Evolutionary conservation across 1,140 invertebrate genomes (phyloP).

Genomic region (Zaprionus kolodkinae): DNA sequence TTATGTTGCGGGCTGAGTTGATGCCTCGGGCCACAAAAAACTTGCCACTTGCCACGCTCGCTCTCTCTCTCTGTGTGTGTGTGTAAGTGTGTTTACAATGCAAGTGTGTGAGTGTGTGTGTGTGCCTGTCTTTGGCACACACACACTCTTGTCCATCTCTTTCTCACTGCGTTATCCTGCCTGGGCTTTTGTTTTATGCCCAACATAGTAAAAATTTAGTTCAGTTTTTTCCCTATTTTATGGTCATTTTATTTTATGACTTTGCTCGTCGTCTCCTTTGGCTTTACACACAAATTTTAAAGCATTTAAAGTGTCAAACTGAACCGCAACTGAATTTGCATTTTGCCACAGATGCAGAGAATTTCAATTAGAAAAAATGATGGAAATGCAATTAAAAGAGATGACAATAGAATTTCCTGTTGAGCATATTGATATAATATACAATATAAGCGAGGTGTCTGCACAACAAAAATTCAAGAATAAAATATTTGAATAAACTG

Average conservation of each 20-base stretch:
- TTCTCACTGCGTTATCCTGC: neutral
- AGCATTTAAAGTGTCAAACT: slow-evolving; percentile 17
- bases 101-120: slow-evolving; percentile 1
- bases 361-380: slow-evolving; percentile 24
- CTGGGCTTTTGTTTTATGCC: slow-evolving; percentile 56
- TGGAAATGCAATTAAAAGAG: slow-evolving; percentile 53
- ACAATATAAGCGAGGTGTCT: neutral
- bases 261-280: slow-evolving; percentile 21
- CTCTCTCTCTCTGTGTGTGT: neutral
- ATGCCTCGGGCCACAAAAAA: slow-evolving; percentile 36
- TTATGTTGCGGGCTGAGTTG: slow-evolving; percentile 51
- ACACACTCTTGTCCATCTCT: neutral
- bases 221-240: slow-evolving; percentile 49
- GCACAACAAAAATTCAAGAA: too few species aligned
- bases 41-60: slow-evolving; percentile 54
- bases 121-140: slow-evolving; percentile 1
- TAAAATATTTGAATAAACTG: too few species aligned
- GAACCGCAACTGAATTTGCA: slow-evolving; percentile 9
- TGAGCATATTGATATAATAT: slow-evolving; percentile 1
- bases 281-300: slow-evolving; percentile 15
- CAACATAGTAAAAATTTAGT: slow-evolving; percentile 53
- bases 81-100: neutral
- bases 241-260: slow-evolving; percentile 60
- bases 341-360: slow-evolving; percentile 30
- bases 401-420: slow-evolving; percentile 21